phyloP scores from a whole-genome alignment of 1,140 invertebrate species.

The Camponotus pennsylvanicus region DNA sequence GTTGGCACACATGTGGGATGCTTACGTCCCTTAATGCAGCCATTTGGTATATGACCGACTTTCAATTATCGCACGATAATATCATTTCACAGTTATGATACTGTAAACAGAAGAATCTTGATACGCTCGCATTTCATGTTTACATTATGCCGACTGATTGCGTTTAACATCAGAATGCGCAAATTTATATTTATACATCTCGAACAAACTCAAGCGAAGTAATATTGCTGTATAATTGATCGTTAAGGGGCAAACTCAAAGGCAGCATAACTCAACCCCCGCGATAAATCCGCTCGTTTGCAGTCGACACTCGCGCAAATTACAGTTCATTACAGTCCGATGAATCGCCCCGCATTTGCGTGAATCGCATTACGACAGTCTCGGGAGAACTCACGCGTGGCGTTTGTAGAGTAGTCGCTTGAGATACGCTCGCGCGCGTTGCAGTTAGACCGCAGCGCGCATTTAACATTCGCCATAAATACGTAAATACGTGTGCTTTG shows the following conservation, averaged over 20 bases:
- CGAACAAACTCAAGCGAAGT: not conserved
- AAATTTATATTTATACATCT: not conserved
- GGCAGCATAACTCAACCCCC: not conserved
- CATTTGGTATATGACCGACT: not conserved
- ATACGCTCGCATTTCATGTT: not conserved
- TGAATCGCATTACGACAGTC: constrained; percentile 41
- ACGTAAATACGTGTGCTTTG: constrained; percentile 16
- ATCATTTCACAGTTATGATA: not conserved
- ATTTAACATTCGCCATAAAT: constrained; percentile 11
- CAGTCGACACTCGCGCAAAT: constrained; percentile 45
- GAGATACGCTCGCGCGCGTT: not conserved
- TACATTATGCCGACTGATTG: not conserved
- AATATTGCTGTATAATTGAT: constrained; percentile 50
- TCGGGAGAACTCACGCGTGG: constrained; percentile 49
- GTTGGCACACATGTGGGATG: not conserved
- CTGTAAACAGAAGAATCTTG: not conserved
- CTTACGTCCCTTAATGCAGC: constrained; percentile 4
- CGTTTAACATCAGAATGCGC: constrained; percentile 14
- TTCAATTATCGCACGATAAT: constrained; percentile 16
- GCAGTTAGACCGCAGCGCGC: constrained; percentile 8
- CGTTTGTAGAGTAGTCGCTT: constrained; percentile 29
- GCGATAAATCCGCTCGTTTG: constrained; percentile 47
- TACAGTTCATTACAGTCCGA: constrained; percentile 50
- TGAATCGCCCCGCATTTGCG: constrained; percentile 47
- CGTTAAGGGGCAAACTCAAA: constrained; percentile 38